Evolutionary conservation across 2,797 vertebrate genomes (phyloP), one percentile per base, ranked within the genome.

Genomic region (Malacoctenus gilli): DNA sequence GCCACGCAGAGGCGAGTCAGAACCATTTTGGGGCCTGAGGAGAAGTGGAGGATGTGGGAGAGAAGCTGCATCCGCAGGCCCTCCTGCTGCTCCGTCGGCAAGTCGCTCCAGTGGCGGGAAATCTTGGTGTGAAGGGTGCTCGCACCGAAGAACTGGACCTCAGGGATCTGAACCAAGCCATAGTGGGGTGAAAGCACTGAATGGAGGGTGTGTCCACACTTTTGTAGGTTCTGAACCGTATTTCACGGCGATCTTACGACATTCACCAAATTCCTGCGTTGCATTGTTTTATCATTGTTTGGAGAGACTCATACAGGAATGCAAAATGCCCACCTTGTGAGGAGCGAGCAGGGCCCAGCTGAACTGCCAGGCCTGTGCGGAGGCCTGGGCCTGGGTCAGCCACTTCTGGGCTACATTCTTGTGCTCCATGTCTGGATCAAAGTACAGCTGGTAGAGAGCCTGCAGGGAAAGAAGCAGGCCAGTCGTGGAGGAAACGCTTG

Each of bases 81-180:
- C 73, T 97, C 93, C 0, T 96, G 95, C 77, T 97, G 96, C 40
- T 96, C 95, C 0, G 92, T 57, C 0, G 93, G 93, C 42, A 99
- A 95, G 81, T 98, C 95, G 0, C 90, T 92, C 97, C 97, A 99
- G 74, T 97, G 94, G 23, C 89, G 94, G 60, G 95, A 96, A 82
- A 99, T 98, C 87, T 98, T 99, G 58, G 92, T 92, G 85, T 99
- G 96, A 28, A 99, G 93, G 18, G 97, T 98, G 10, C 95, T 98
- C 76, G 97, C 97, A 0, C 97, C 97, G 11, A 98, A 99, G 86
- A 99, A 99, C 89, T 99, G 97, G 84, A 98, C 95, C 87, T 99
- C 97, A 0, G 97, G 95, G 57, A 97, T 94, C 92, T 93, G 67
- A 5, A 40, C 55, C 42, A 22, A 49, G 1, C 76, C 19, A 43